Evolutionary conservation across 2,888 invertebrate species (phyloP).

Genomic region (Apoderus coryli): DNA sequence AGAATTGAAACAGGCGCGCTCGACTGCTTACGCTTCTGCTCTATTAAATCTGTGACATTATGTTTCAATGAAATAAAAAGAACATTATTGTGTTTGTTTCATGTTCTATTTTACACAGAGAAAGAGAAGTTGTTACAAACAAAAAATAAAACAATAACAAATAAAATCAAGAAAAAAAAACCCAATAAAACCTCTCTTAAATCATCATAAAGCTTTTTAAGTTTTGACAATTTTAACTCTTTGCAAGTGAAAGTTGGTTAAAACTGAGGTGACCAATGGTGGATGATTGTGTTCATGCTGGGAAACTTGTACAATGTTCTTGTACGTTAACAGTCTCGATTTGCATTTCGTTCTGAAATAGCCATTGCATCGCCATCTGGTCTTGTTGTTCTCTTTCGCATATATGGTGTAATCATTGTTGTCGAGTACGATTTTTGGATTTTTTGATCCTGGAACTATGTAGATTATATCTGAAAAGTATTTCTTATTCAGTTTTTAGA

Average conservation of each 20-base stretch:
- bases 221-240: slow-evolving; percentile 10
- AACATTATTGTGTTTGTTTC: too few relatives aligned
- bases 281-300: slow-evolving; percentile 20
- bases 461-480: slow-evolving; percentile 16
- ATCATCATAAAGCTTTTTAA: too few relatives aligned
- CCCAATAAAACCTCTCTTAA: too few relatives aligned
- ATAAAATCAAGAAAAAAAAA: too few relatives aligned
- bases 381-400: slow-evolving; percentile 15
- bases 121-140: too few relatives aligned
- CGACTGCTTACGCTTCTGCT: too few relatives aligned
- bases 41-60: too few relatives aligned
- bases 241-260: slow-evolving; percentile 11
- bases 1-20: too few relatives aligned
- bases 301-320: slow-evolving; percentile 16
- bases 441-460: slow-evolving; percentile 16
- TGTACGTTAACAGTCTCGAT: slow-evolving; percentile 19
- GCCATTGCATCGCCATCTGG: slow-evolving; percentile 19
- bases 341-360: slow-evolving; percentile 19
- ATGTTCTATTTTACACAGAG: too few relatives aligned
- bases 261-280: slow-evolving; percentile 7
- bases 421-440: slow-evolving; percentile 18
- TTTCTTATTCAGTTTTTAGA: too few relatives aligned
- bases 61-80: too few relatives aligned
- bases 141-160: too few relatives aligned
- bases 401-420: slow-evolving; percentile 18